These are phyloP conservation scores for Willisornis vidua DNA, from an alignment of 2,113 vertebrate genomes.

Conservation along the genomic window DNA sequence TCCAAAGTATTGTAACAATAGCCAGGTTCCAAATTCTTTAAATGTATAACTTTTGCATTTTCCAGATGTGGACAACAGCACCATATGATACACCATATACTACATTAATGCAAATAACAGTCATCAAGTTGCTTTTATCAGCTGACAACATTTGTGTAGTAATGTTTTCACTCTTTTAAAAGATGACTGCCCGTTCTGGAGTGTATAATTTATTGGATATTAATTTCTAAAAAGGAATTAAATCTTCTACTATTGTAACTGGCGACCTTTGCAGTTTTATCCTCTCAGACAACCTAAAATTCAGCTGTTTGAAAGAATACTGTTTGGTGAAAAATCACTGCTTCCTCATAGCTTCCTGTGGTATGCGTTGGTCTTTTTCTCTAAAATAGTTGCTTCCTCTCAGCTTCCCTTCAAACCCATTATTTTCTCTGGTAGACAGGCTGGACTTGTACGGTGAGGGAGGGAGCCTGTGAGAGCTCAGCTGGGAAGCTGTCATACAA, in stretches of 20 bases:
- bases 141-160: not conserved
- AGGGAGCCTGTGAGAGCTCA: rapidly evolving
- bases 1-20: not conserved
- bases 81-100: not conserved
- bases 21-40: not conserved
- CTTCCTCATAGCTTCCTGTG: rapidly evolving
- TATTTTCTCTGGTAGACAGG: not conserved
- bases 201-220: not conserved
- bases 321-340: not conserved
- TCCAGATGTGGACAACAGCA: not conserved
- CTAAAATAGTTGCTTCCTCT: not conserved
- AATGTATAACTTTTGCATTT: not conserved
- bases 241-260: not conserved
- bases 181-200: not conserved
- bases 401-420: not conserved
- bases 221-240: not conserved
- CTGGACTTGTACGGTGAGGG: rapidly evolving
- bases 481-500: not conserved
- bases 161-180: not conserved
- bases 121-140: rapidly evolving
- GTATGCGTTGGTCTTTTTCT: not conserved
- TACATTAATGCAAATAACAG: not conserved
- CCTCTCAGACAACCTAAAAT: not conserved
- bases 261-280: not conserved
- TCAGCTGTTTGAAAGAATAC: not conserved